A percentile compares a stretch with the other conserved stretches of the same genome.
Conservation (phyloP, 2,888 invertebrate species). For the Callimorpha dominula region DNA sequence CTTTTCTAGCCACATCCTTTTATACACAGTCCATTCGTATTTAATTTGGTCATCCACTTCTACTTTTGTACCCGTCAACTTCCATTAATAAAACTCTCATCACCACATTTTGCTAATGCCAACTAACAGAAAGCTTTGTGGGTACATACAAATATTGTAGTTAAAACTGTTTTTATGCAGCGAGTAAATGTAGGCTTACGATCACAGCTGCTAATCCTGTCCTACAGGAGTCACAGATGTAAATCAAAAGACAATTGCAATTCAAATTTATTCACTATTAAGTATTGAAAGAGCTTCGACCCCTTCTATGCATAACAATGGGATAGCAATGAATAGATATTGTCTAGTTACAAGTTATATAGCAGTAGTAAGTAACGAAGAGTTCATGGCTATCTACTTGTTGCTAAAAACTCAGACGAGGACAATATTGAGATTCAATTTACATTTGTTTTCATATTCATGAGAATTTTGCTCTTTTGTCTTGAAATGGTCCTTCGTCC, state of each 20-base stretch:
- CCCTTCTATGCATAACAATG: not conserved
- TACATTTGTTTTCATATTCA: not conserved
- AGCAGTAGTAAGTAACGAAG: not conserved
- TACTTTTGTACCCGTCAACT: too few species aligned
- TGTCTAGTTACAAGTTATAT: not conserved
- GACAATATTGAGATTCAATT: not conserved
- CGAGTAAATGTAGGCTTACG: not conserved
- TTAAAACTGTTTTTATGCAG: not conserved
- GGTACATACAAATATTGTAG: too few species aligned
- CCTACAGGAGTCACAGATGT: not conserved
- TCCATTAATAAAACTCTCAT: too few species aligned
- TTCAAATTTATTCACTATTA: not conserved
- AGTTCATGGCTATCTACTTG: not conserved
- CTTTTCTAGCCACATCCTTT: too few species aligned
- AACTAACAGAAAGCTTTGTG: too few species aligned
- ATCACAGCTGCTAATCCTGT: not conserved
- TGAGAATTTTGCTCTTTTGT: not conserved
- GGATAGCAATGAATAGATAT: not conserved
- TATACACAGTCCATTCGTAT: too few species aligned
- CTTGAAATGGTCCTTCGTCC: too few species aligned
- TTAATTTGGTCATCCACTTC: too few species aligned
- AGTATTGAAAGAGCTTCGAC: not conserved
- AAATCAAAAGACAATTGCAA: not conserved
- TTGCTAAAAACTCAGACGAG: constrained; percentile 5
- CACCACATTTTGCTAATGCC: too few species aligned